Evolutionary conservation across 1,140 invertebrate species (phyloP).

Genomic region (Aporrectodea caliginosa): DNA sequence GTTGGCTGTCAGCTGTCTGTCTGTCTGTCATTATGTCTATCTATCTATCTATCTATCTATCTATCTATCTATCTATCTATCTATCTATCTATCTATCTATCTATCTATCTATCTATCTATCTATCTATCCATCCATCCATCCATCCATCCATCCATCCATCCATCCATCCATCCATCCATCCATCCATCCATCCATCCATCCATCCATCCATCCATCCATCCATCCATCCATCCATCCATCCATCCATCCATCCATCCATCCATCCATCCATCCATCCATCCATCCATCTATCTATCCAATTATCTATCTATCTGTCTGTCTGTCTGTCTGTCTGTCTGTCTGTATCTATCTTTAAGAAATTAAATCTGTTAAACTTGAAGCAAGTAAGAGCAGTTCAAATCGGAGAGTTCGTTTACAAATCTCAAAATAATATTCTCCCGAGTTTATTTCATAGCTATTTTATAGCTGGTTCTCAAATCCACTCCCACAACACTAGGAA

Average conservation of each 20-base stretch:
- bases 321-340: too few relatives aligned
- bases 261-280: constrained; percentile 16
- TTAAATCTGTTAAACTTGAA: too few relatives aligned
- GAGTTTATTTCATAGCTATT: too few relatives aligned
- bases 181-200: constrained; percentile 14
- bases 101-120: constrained; percentile 7
- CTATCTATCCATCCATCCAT: too few relatives aligned
- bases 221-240: constrained; percentile 10
- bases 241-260: constrained; percentile 12
- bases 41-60: constrained; percentile 4
- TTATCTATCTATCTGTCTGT: too few relatives aligned
- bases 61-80: constrained; percentile 6
- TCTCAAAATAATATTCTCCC: too few relatives aligned
- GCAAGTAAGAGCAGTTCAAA: too few relatives aligned
- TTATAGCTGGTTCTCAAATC: too few relatives aligned
- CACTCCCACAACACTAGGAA: too few relatives aligned
- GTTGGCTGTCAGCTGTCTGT: neutral
- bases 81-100: neutral
- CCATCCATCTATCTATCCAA: too few relatives aligned
- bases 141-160: neutral
- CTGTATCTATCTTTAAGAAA: too few relatives aligned
- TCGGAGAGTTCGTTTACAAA: too few relatives aligned
- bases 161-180: constrained; percentile 6
- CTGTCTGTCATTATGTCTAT: neutral
- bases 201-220: constrained; percentile 16